phyloP scores from a whole-genome alignment of 92 coral and sea anemone genomes.

The Parazoanthus darwini region DNA sequence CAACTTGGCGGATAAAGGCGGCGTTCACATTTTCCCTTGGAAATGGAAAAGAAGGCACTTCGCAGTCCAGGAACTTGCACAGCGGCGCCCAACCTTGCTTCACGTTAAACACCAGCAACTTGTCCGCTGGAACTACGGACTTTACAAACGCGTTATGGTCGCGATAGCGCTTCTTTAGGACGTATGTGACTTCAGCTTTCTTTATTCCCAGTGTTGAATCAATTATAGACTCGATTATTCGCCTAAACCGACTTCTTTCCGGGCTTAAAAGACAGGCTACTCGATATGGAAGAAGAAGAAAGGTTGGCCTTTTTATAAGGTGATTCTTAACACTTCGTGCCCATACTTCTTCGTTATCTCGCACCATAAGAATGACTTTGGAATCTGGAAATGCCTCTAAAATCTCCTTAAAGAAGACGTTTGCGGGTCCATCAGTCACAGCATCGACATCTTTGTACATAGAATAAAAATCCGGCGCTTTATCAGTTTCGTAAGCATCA shows the following conservation, averaged over 20 bases:
- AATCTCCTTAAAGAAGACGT: background rate
- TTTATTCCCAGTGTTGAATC: background rate
- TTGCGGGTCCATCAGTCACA: background rate
- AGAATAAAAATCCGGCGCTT: background rate
- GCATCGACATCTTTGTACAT: background rate
- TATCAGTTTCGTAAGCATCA: background rate
- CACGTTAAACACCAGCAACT: background rate
- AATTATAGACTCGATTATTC: background rate
- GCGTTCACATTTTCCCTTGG: background rate
- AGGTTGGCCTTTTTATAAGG: too few relatives aligned
- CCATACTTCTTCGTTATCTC: background rate
- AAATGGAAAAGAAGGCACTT: background rate
- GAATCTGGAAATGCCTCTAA: background rate
- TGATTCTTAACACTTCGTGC: background rate
- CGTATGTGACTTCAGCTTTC: background rate
- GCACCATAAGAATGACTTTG: background rate
- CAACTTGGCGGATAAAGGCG: background rate
- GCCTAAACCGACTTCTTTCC: background rate
- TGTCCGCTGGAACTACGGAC: background rate
- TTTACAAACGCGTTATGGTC: background rate
- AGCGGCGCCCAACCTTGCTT: background rate
- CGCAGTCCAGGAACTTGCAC: background rate
- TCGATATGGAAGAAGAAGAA: background rate
- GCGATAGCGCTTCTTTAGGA: background rate
- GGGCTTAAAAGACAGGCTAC: background rate